Evolutionary conservation across 2,797 vertebrate genomes (phyloP).

Genomic region (Lithobates pipiens): DNA sequence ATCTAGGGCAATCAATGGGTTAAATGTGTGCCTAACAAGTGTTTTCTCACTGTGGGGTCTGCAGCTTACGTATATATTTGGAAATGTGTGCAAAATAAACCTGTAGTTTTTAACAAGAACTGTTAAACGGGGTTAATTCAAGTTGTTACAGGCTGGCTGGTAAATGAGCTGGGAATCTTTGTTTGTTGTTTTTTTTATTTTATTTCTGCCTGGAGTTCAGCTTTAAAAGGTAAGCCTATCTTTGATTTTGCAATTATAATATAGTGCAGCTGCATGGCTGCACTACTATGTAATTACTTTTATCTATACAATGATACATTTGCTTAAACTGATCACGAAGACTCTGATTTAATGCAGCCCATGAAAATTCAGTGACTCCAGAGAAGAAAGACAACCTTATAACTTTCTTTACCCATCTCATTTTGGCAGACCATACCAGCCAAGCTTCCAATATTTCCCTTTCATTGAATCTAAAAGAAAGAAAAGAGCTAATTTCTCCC

Average conservation of each 20-base stretch:
- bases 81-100: no score
- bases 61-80: no score
- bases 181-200: not conserved
- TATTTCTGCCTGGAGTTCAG: not conserved
- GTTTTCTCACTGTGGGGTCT: no score
- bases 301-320: not conserved
- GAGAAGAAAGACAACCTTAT: conserved; percentile 3
- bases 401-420: conserved; percentile 20
- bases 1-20: no score
- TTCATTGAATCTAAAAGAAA: conserved; percentile 33
- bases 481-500: conserved; percentile 38
- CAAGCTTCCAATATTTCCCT: conserved; percentile 24
- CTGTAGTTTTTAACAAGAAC: no score
- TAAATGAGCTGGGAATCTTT: no score
- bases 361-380: conserved; percentile 23
- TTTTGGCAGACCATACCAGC: conserved; percentile 19
- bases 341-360: not conserved
- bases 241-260: not conserved
- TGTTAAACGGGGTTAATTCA: no score
- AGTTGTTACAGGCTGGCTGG: no score
- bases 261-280: not conserved
- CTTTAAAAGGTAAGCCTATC: not conserved
- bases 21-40: no score
- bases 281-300: not conserved
- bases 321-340: not conserved